Base-by-base conservation (phyloP, 2,113 vertebrate species). In the Thymallus thymallus region DNA sequence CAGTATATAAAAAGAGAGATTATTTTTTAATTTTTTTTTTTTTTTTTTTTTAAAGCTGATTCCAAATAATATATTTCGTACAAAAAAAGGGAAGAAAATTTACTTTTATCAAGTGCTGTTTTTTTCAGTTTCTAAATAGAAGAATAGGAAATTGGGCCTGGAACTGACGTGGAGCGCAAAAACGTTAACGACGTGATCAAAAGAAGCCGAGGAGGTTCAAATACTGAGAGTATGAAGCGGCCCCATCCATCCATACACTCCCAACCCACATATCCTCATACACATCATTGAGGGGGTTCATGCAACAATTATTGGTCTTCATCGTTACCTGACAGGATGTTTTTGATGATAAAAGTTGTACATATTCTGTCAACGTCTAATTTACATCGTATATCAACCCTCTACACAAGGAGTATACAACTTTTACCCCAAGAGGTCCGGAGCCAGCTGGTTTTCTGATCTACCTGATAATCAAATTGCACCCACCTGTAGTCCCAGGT, bases 21-120 rank as follows among this genome's bases (percentile, higher is more conserved):
- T 26, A 1, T 26, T 2, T 26, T 26, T 26, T 26, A 1, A 1
- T 2, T 26, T 26, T 26, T 26, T 26, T 26, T 26, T 26, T 26
- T 26, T 2, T 26, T 2, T 26, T 26, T 26, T 26, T 78, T 79
- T 86, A 90, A 87, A 46, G 76, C 70, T 79, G 85, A 88, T 83
- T 88, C 69, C 82, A 89, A 89, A 86, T 79, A 86, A 86, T 80
- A 85, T 14, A 80, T 77, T 67, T 76, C 58, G 63, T 83, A 89
- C 20, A 88, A 84, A 89, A 81, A 65, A 16, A 29, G 7, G 45
- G 63, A 67, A 66, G 26, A 76, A 79, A 72, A 73, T 63, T 76
- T 68, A 83, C 66, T 83, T 77, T 88, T 46, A 84, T 83, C 68
- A 84, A 86, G 79, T 86, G 84, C 79, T 85, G 83, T 81, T 85